These are phyloP conservation scores for Crepidodera aurea DNA, from an alignment of 2,888 invertebrate species.

Conservation along the genomic window DNA sequence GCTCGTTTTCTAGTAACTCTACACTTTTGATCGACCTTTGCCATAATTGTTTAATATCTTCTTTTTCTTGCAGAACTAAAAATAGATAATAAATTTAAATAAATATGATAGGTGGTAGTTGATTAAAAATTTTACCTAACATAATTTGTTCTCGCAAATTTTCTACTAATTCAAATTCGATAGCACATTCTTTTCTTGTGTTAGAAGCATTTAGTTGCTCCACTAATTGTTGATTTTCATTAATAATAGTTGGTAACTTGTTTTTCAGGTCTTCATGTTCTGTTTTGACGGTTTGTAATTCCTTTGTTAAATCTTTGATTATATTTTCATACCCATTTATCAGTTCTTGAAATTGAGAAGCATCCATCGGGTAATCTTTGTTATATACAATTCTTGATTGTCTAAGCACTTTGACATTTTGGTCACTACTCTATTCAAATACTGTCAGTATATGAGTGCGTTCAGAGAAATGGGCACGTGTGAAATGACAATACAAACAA, in stretches of 20 bases:
- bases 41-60: constrained; percentile 71
- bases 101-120: too few species aligned
- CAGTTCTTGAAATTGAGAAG: constrained; percentile 23
- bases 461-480: too few species aligned
- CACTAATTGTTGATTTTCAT: constrained; percentile 47
- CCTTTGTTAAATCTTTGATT: constrained; percentile 47
- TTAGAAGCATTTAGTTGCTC: constrained; percentile 32
- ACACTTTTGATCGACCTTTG: constrained; percentile 73
- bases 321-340: constrained; percentile 45
- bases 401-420: too few species aligned
- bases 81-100: neutral
- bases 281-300: constrained; percentile 43
- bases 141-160: constrained; percentile 50
- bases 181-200: constrained; percentile 9
- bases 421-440: too few species aligned
- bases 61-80: constrained; percentile 66
- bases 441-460: too few species aligned
- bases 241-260: constrained; percentile 40
- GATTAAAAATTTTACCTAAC: neutral
- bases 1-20: constrained; percentile 72
- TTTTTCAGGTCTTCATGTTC: constrained; percentile 45
- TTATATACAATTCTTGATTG: too few species aligned
- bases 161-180: constrained; percentile 42
- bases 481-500: too few species aligned
- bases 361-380: too few species aligned